These are phyloP conservation scores for Xiphophorus hellerii DNA, from an alignment of 2,113 vertebrate genomes.

Conservation along the genomic window DNA sequence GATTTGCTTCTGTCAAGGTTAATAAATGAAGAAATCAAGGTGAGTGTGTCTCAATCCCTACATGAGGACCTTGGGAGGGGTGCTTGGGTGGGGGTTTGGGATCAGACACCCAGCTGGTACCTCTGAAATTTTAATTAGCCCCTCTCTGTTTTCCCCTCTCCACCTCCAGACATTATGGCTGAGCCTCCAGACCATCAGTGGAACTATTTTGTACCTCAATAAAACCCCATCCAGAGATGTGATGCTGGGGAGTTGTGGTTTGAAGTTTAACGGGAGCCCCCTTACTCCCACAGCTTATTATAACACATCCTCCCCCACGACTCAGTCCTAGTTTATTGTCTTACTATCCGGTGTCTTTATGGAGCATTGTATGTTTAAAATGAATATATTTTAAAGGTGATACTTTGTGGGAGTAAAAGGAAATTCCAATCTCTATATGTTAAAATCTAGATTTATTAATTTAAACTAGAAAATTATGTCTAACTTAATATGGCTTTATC, in stretches of 20 bases:
- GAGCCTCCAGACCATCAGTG: constrained; percentile 53
- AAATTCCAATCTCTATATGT: neutral
- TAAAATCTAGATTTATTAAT: neutral
- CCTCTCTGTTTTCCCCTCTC: constrained; percentile 61
- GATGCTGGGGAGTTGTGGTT: constrained; percentile 43
- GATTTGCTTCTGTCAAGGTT: constrained; percentile 79
- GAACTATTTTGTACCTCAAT: constrained; percentile 58
- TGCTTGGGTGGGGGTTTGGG: constrained; percentile 5
- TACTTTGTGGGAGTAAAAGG: neutral
- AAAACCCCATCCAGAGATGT: constrained; percentile 46
- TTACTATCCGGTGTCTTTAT: constrained; percentile 41
- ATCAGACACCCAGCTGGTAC: constrained; percentile 72
- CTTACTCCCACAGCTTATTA: constrained; percentile 5
- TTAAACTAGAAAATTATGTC: neutral
- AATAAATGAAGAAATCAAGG: constrained; percentile 79
- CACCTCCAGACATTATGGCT: constrained; percentile 61
- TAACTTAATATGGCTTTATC: neutral
- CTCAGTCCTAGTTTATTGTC: constrained; percentile 42
- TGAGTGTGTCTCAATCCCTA: constrained; percentile 73
- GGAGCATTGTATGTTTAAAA: constrained; percentile 5
- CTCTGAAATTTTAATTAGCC: constrained; percentile 78
- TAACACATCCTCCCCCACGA: constrained; percentile 14
- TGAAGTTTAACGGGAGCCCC: constrained; percentile 41
- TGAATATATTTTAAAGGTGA: neutral
- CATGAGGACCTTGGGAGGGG: constrained; percentile 58